Conservation (phyloP, 2,797 vertebrate species). For the Macrochelys suwanniensis region DNA sequence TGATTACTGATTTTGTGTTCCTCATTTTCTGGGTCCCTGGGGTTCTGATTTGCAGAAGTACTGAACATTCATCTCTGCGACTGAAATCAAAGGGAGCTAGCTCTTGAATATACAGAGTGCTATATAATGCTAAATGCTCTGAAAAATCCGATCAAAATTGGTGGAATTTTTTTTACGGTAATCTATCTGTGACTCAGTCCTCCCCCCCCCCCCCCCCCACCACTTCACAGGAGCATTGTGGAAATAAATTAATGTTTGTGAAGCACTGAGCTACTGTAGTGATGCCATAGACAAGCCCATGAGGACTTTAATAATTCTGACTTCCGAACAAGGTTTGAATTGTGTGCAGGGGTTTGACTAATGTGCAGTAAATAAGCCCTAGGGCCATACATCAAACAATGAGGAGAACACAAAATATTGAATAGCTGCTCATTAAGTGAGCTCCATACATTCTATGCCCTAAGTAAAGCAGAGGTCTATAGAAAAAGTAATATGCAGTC, state of each 20-base stretch:
- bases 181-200: not conserved
- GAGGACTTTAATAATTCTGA: not conserved
- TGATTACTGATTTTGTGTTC: not conserved
- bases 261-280: not conserved
- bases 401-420: not conserved
- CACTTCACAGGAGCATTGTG: not conserved
- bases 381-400: not conserved
- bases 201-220: rapidly evolving
- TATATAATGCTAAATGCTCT: not conserved
- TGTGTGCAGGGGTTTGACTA: not conserved
- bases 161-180: not conserved
- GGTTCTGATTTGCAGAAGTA: not conserved
- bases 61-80: not conserved
- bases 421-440: not conserved
- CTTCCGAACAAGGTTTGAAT: not conserved
- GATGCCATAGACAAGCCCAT: not conserved
- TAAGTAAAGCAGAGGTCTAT: not conserved
- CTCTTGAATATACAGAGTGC: not conserved
- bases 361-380: not conserved
- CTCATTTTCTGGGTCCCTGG: not conserved
- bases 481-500: not conserved
- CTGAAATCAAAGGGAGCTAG: not conserved
- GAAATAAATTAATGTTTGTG: not conserved
- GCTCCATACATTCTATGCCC: not conserved
- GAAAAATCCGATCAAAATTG: not conserved